These are phyloP conservation scores for Rapana venosa DNA, from an alignment of 2,888 invertebrate species.

Conservation along the genomic window DNA sequence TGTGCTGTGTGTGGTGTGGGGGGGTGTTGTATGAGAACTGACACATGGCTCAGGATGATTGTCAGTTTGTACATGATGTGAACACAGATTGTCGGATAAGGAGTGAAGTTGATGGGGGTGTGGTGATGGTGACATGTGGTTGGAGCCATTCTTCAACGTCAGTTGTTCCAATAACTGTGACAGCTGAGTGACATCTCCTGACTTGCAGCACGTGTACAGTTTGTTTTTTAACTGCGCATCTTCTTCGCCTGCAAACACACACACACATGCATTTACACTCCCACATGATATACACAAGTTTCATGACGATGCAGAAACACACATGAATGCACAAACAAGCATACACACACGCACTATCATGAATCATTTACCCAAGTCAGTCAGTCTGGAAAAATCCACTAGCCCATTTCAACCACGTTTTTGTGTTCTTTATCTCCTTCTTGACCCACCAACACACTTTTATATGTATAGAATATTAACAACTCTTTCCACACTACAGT, in stretches of 20 bases:
- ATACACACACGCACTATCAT: no score
- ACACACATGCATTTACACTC: neutral
- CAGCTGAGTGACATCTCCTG: slow-evolving; percentile 68
- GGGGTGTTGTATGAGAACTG: neutral
- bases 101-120: neutral
- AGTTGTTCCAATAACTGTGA: slow-evolving; percentile 58
- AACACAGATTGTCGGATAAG: neutral
- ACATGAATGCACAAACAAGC: neutral
- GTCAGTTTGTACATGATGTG: neutral
- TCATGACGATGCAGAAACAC: neutral
- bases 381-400: no score
- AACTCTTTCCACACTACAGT: no score
- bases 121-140: neutral
- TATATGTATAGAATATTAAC: no score
- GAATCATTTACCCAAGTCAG: no score
- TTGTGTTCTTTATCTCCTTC: no score
- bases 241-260: slow-evolving; percentile 62
- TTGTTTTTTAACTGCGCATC: slow-evolving; percentile 69
- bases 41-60: neutral
- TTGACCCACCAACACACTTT: no score
- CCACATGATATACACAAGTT: neutral
- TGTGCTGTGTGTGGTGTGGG: neutral
- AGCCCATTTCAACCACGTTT: no score
- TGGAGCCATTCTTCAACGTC: neutral
- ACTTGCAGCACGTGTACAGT: slow-evolving; percentile 75